These are phyloP conservation scores for Eurosta solidaginis DNA, from an alignment of 1,140 invertebrate species.

Conservation along the genomic window DNA sequence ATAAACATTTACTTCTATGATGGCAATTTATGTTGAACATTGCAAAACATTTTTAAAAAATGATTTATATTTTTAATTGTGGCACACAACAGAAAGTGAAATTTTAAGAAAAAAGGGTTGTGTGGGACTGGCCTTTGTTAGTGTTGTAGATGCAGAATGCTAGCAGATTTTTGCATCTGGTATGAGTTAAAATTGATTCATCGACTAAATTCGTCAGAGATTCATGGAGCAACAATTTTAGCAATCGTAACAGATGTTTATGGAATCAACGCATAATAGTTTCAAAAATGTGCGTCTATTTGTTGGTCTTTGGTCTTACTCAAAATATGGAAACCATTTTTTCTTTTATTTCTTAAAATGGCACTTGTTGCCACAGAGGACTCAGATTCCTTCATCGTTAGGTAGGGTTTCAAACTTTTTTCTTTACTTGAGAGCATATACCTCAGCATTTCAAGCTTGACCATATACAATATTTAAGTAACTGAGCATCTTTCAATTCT, in stretches of 20 bases:
- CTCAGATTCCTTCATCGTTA: too few species aligned
- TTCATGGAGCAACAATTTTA: background rate
- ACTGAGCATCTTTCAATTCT: too few species aligned
- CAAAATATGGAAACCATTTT: too few species aligned
- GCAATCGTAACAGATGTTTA: background rate
- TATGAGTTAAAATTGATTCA: background rate
- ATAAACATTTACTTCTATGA: background rate
- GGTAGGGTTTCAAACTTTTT: too few species aligned
- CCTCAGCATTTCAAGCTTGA: too few species aligned
- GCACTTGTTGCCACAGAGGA: too few species aligned
- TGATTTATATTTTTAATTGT: slow-evolving; percentile 23
- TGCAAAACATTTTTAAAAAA: slow-evolving; percentile 27
- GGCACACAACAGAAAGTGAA: slow-evolving; percentile 15
- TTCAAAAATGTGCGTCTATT: too few species aligned
- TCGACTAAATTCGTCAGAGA: background rate
- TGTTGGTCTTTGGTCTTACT: too few species aligned
- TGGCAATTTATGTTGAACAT: slow-evolving; percentile 26
- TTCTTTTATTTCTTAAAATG: too few species aligned
- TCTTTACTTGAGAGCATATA: too few species aligned
- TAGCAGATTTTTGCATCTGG: slow-evolving; percentile 21
- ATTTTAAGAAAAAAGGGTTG: background rate
- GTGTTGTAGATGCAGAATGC: background rate
- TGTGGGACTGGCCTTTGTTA: background rate
- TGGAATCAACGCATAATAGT: background rate
- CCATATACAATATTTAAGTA: too few species aligned